Conservation (phyloP, 1,140 invertebrate genomes). For the Marisa cornuarietis region DNA sequence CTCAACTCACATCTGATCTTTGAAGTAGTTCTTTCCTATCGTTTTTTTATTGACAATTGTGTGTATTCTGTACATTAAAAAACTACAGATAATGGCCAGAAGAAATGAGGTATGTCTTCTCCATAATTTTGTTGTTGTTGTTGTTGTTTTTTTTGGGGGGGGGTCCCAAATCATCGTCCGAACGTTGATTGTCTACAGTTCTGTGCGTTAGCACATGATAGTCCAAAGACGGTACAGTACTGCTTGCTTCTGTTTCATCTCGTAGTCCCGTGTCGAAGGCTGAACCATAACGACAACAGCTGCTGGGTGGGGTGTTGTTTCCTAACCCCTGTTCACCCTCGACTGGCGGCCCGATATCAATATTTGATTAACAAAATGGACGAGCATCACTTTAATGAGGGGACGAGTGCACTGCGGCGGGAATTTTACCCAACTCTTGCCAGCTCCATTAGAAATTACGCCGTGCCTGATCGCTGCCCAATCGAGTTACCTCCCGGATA, state of each 20-base stretch:
- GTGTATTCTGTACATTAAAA: slow-evolving; percentile 3
- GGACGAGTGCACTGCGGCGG: slow-evolving; percentile 16
- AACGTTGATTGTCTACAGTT: too few relatives aligned
- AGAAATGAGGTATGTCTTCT: neutral
- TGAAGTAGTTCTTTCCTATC: neutral
- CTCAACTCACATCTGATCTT: neutral
- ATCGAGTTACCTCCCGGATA: slow-evolving; percentile 22
- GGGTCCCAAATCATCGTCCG: too few relatives aligned
- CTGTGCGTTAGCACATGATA: too few relatives aligned
- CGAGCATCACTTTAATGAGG: slow-evolving; percentile 9
- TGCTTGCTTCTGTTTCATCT: too few relatives aligned
- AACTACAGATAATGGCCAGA: neutral
- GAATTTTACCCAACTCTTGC: slow-evolving; percentile 17
- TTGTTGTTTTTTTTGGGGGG: too few relatives aligned
- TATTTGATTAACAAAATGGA: slow-evolving; percentile 24
- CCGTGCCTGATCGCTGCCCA: slow-evolving; percentile 24
- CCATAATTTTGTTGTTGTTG: too few relatives aligned
- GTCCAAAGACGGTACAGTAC: too few relatives aligned
- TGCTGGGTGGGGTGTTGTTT: too few relatives aligned
- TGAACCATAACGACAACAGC: too few relatives aligned
- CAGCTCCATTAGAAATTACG: slow-evolving; percentile 27
- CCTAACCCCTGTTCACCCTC: neutral
- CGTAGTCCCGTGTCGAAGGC: too few relatives aligned
- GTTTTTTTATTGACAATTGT: neutral
- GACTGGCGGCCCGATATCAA: neutral